phyloP scores from a whole-genome alignment of 2,797 vertebrate species.

The Tapirus indicus region DNA sequence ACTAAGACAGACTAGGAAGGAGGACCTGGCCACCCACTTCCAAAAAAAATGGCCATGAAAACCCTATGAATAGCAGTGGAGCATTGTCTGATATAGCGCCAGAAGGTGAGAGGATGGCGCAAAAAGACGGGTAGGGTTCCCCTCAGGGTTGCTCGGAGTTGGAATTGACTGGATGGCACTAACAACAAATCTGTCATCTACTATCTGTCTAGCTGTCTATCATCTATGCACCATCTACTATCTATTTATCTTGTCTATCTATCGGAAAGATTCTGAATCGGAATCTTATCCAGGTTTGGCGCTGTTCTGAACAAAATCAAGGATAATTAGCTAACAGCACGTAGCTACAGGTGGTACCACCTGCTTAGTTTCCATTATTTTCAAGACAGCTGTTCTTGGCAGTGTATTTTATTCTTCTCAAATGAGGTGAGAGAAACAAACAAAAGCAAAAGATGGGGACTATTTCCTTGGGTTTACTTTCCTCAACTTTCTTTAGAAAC shows the following conservation, averaged over 20 bases:
- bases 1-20: too few species aligned
- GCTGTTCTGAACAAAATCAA: not conserved
- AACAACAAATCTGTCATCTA: not conserved
- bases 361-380: conserved; percentile 46
- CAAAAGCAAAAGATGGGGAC: conserved; percentile 30
- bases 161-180: too few species aligned
- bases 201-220: not conserved
- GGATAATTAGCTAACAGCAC: not conserved
- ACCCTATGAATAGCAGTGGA: too few species aligned
- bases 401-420: conserved; percentile 53
- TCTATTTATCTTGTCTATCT: not conserved
- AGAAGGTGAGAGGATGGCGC: too few species aligned
- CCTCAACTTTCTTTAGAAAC: conserved; percentile 35
- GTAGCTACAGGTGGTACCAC: conserved; percentile 59
- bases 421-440: conserved; percentile 63
- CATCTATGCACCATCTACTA: not conserved
- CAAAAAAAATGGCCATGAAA: too few species aligned
- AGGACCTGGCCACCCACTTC: too few species aligned
- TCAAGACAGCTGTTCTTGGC: conserved; percentile 54
- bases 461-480: conserved; percentile 36
- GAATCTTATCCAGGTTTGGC: not conserved
- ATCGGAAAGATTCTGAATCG: conserved; percentile 21
- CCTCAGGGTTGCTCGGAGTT: too few species aligned
- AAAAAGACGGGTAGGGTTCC: too few species aligned
- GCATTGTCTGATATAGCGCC: too few species aligned